A percentile compares a stretch with the other conserved stretches of the same genome.
Evolutionary conservation across 2,797 vertebrate genomes (phyloP).

Genomic region (Aselliscus stoliczkanus): DNA sequence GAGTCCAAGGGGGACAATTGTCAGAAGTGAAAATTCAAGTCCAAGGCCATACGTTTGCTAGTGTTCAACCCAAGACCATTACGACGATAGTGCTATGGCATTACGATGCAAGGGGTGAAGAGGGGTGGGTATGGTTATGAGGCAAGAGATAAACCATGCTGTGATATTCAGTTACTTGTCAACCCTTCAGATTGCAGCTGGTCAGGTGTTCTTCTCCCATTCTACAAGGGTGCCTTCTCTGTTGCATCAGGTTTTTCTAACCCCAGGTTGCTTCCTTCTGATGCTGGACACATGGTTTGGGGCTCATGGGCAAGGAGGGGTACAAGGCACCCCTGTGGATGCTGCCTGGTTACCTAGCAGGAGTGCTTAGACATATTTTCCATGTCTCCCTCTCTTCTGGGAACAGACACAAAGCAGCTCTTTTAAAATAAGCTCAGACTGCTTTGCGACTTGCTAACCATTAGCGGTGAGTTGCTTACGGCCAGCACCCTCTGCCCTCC

Average conservation of each 20-base stretch:
- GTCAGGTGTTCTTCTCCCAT: slow-evolving; percentile 50
- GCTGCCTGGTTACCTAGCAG: slow-evolving; percentile 72
- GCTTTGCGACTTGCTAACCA: slow-evolving; percentile 65
- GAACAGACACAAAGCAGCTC: slow-evolving; percentile 70
- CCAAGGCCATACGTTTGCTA: neutral
- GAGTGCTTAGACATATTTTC: slow-evolving; percentile 71
- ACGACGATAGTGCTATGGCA: neutral
- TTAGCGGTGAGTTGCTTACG: slow-evolving; percentile 66
- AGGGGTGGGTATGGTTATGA: neutral
- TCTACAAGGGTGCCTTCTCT: slow-evolving; percentile 60
- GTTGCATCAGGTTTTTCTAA: slow-evolving; percentile 69
- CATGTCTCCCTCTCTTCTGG: slow-evolving; percentile 72
- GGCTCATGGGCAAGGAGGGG: slow-evolving; percentile 67
- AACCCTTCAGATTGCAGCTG: neutral
- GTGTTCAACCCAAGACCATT: neutral
- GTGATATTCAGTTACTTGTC: neutral
- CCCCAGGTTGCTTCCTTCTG: slow-evolving; percentile 66
- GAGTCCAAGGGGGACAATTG: neutral
- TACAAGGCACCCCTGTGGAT: slow-evolving; percentile 62
- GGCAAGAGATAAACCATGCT: neutral
- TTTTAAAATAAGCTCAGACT: slow-evolving; percentile 73
- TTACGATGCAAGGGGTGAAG: neutral
- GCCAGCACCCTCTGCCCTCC: slow-evolving; percentile 51
- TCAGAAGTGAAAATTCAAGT: neutral
- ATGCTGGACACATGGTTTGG: slow-evolving; percentile 65